Conservation (phyloP, 2,113 vertebrate species). For the Centropus unirufus region DNA sequence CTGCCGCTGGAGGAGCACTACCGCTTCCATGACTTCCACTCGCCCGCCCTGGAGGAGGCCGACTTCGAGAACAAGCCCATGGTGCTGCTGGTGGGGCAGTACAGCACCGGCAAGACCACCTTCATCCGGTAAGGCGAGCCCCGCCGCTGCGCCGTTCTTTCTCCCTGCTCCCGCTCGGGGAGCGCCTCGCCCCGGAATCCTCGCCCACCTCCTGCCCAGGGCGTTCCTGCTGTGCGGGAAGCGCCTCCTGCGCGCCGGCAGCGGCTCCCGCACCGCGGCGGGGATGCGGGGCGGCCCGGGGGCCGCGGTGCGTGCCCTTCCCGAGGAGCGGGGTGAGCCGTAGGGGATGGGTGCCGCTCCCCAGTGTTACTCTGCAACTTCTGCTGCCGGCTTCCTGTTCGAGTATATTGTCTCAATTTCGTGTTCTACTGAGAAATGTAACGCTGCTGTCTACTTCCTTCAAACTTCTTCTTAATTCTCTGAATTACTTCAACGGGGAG, state of each 20-base stretch:
- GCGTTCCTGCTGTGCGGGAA: not conserved
- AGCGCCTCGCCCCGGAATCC: not conserved
- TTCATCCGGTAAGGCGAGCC: constrained; percentile 83
- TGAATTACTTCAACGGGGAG: not conserved
- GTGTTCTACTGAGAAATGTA: not conserved
- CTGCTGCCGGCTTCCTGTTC: not conserved
- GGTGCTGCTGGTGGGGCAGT: constrained; percentile 96
- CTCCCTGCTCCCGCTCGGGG: not conserved
- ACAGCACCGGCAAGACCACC: constrained; percentile 98
- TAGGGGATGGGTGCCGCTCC: fast-evolving
- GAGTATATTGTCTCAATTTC: not conserved
- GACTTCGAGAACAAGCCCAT: constrained; percentile 99
- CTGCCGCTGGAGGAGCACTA: constrained; percentile 95
- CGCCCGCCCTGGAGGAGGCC: constrained; percentile 93
- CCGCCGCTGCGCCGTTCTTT: not conserved
- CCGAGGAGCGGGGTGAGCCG: not conserved
- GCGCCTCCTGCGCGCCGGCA: not conserved
- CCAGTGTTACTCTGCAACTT: fast-evolving
- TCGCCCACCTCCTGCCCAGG: not conserved
- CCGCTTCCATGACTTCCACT: constrained; percentile 98
- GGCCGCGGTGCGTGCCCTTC: not conserved
- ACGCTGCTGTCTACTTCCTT: not conserved
- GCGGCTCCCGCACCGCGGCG: too few species aligned
- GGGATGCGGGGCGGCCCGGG: not conserved
- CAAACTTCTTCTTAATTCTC: not conserved